Percentiles rank a stretch among this genome's conserved stretches.
Conservation (phyloP, 2,797 vertebrate genomes). For the Glossophaga mutica region DNA sequence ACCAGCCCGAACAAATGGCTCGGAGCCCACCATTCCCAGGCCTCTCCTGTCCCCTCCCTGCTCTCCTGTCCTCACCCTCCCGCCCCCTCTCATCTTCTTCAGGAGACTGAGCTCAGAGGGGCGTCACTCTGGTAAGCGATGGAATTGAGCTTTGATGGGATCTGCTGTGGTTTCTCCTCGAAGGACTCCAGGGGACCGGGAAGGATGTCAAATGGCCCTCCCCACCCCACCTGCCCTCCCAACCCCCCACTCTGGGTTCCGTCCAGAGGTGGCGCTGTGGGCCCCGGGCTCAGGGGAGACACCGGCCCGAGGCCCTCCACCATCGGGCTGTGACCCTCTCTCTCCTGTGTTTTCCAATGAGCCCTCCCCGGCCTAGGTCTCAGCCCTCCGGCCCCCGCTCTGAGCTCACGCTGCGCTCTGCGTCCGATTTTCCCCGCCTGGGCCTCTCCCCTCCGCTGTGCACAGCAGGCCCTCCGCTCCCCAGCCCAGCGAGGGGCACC, state of each 20-base stretch:
- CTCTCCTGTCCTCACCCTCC: not conserved
- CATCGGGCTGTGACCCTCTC: rapidly evolving
- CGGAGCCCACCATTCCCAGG: rapidly evolving
- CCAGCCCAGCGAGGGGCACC: rapidly evolving
- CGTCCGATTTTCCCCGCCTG: rapidly evolving
- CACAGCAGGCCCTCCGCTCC: rapidly evolving
- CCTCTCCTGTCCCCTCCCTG: not conserved
- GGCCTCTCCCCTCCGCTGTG: not conserved
- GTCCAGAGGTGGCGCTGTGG: rapidly evolving
- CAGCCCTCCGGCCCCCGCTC: rapidly evolving
- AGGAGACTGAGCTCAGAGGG: not conserved
- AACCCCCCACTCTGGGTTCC: not conserved
- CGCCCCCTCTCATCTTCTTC: not conserved
- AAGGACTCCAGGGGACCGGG: not conserved
- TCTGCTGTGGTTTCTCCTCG: not conserved
- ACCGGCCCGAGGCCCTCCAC: rapidly evolving
- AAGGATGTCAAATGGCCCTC: not conserved
- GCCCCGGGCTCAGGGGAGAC: not conserved
- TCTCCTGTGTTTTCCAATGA: rapidly evolving
- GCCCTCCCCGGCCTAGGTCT: not conserved
- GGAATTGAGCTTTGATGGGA: not conserved
- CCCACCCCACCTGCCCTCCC: not conserved
- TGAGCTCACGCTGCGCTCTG: not conserved
- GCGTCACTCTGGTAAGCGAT: rapidly evolving
- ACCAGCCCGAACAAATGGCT: not conserved